Percentiles rank a stretch among this genome's conserved stretches.
These are phyloP conservation scores for Bolinopsis microptera DNA, from an alignment of 37 sponge, comb jelly and placozoan species.

Conservation along the genomic window DNA sequence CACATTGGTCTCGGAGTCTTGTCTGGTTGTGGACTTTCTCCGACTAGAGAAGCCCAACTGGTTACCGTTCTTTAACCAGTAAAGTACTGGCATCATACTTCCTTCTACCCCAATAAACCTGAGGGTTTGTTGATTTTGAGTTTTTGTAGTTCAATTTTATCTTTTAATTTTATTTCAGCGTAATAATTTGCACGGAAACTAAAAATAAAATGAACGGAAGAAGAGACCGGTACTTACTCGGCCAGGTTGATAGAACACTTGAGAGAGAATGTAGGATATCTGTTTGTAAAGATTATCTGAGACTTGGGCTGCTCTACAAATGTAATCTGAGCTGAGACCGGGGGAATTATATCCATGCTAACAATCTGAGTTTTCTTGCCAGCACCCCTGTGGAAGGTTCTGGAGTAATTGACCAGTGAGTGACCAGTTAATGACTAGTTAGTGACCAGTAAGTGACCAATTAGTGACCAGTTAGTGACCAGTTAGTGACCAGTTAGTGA, in stretches of 20 bases:
- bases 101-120: neutral
- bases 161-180: no score
- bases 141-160: no score
- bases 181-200: no score
- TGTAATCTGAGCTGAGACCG: neutral
- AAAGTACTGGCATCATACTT: neutral
- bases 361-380: neutral
- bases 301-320: neutral
- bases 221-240: no score
- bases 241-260: constrained; percentile 20
- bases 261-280: constrained; percentile 17
- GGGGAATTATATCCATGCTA: neutral
- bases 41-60: constrained; percentile 25
- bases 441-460: no score
- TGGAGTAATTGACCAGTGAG: no score
- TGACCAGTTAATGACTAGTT: no score
- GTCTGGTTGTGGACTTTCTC: neutral
- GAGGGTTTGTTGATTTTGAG: no score
- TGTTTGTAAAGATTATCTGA: neutral
- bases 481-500: no score
- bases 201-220: no score
- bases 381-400: neutral
- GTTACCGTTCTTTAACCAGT: constrained; percentile 27
- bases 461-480: no score
- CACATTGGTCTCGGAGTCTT: neutral